These are phyloP conservation scores for Philhelius pedissequus DNA, from an alignment of 2,888 invertebrate species.

Conservation along the genomic window DNA sequence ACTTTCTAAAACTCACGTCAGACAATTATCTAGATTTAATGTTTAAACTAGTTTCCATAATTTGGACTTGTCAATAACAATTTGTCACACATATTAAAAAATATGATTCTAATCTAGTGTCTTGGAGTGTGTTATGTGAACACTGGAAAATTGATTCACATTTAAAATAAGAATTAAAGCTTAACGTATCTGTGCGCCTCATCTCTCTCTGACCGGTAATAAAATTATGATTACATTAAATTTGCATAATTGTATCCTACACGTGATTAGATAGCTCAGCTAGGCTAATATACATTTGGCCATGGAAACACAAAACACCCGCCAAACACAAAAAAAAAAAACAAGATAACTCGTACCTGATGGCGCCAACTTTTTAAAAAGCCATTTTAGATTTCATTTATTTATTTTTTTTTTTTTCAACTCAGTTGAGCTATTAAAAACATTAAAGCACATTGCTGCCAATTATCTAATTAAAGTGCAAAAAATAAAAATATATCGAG, in stretches of 20 bases:
- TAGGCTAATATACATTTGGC: neutral
- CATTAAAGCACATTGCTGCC: constrained; percentile 42
- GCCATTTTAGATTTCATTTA: neutral
- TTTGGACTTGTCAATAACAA: too few species aligned
- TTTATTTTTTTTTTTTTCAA: neutral
- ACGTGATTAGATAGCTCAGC: constrained; percentile 47
- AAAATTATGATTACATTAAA: constrained; percentile 52
- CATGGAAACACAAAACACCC: neutral
- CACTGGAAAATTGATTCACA: neutral
- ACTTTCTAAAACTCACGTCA: too few species aligned
- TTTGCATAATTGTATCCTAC: constrained; percentile 40
- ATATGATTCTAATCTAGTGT: neutral
- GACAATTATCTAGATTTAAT: too few species aligned
- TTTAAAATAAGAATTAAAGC: neutral
- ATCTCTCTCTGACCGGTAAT: neutral
- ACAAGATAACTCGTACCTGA: neutral
- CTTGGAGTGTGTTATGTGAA: neutral
- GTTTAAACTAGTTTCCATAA: too few species aligned
- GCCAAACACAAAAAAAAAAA: neutral
- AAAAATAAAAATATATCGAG: neutral
- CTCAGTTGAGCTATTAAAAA: constrained; percentile 4
- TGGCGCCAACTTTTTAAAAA: constrained; percentile 44
- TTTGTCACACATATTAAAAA: too few species aligned
- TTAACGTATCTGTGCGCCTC: neutral
- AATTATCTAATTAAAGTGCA: constrained; percentile 62